phyloP scores from a whole-genome alignment of 92 coral and sea anemone species.

The Ricordea florida region DNA sequence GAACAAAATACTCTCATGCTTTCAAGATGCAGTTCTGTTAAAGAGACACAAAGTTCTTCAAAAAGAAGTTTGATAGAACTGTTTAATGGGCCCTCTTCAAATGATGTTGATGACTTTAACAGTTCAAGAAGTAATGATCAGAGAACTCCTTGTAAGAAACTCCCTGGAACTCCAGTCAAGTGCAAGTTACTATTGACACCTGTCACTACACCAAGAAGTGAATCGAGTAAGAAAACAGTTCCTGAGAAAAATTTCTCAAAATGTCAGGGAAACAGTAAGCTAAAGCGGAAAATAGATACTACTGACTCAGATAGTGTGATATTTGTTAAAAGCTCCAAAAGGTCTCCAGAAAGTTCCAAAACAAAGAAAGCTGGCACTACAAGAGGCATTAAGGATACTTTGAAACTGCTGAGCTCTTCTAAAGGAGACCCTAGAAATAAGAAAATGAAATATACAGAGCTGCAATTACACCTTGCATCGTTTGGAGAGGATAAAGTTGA shows the following conservation, averaged over 20 bases:
- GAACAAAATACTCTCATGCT: not conserved
- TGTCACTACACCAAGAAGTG: not conserved
- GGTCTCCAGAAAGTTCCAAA: not conserved
- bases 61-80: too few species aligned
- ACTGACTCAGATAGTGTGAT: too few species aligned
- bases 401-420: too few species aligned
- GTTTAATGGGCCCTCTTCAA: too few species aligned
- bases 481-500: too few species aligned
- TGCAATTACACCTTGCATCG: too few species aligned
- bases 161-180: constrained; percentile 29
- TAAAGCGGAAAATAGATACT: not conserved
- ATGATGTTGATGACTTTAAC: not conserved
- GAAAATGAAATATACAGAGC: too few species aligned
- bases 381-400: too few species aligned
- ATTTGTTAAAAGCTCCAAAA: not conserved
- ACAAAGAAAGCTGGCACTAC: not conserved
- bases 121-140: not conserved
- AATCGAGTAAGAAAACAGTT: not conserved
- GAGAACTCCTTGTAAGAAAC: constrained; percentile 8
- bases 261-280: not conserved
- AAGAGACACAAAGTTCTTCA: too few species aligned
- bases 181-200: constrained; percentile 26
- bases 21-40: not conserved
- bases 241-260: not conserved
- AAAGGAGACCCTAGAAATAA: too few species aligned